Percentiles rank a stretch among this genome's conserved stretches.
Conservation (phyloP, 1,140 invertebrate genomes). For the Drosophila pandora region DNA sequence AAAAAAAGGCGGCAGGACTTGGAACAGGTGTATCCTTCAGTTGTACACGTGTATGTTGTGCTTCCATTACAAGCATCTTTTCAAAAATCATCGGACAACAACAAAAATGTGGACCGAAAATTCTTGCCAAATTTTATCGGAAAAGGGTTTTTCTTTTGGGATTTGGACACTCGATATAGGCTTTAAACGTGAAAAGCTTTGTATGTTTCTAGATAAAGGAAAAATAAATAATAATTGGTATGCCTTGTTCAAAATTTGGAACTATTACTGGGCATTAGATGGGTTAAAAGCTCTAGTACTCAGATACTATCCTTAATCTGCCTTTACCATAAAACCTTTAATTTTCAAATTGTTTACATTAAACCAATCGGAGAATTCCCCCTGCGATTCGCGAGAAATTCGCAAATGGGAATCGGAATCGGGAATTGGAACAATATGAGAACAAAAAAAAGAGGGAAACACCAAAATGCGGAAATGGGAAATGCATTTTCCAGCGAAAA, state of each 20-base stretch:
- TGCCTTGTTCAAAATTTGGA: too few relatives aligned
- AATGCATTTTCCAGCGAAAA: slow-evolving; percentile 28
- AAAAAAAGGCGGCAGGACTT: neutral
- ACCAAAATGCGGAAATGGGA: slow-evolving; percentile 1
- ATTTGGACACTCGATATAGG: too few relatives aligned
- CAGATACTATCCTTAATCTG: neutral
- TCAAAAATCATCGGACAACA: neutral
- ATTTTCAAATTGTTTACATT: slow-evolving; percentile 4
- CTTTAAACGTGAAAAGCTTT: too few relatives aligned
- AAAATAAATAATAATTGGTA: too few relatives aligned
- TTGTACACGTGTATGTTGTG: neutral
- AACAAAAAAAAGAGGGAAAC: neutral
- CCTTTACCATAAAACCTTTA: neutral
- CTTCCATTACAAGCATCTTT: neutral
- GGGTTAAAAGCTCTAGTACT: too few relatives aligned
- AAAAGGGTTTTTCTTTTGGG: neutral
- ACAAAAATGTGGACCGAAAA: neutral
- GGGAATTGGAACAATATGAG: neutral
- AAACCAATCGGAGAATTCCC: slow-evolving; percentile 9
- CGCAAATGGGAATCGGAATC: neutral
- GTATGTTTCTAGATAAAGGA: too few relatives aligned
- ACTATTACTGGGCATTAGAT: too few relatives aligned
- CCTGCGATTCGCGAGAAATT: neutral
- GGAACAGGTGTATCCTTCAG: slow-evolving; percentile 9
- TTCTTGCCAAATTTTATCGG: neutral